Base-by-base conservation (phyloP, 1,140 invertebrate genomes). In the Vanessa atalanta region DNA sequence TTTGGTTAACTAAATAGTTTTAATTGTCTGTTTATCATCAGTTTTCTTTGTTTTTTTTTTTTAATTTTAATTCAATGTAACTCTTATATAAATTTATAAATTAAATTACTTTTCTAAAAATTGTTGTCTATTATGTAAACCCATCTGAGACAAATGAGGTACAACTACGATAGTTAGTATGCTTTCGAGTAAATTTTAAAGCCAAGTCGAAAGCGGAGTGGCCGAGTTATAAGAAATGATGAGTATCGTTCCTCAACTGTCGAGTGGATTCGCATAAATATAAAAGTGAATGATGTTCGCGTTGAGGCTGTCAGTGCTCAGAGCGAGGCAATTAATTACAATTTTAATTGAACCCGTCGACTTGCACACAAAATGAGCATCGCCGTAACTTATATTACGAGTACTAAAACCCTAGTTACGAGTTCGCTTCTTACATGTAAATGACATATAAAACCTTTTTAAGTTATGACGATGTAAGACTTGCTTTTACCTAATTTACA, bases 271-370 rank as follows among this genome's bases (percentile, higher is more conserved):
- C 86, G 87, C 87, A 87, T 90, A 88, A 87, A 88, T 86, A 88
- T 86, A 87, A 90, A 88, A 87, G 83, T 89, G 86, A 89, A 87
- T 88, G 88, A 90, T 91, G 86, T 78, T 82, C 83, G 64, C 82
- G 75, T 77, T 84, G 82, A 83, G 74, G 68, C 84, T 83, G 88
- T 89, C 90, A 87, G 83, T 81, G 78, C 82, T 83, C 72, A 73
- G 83, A 79, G 78, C 75, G 71, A 70, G 84, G 85, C 88, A 89
- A 90, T 92, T 89, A 92, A 90, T 92, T 90, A 88, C 79, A 84
- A 82, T 88, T 88, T 92, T 92, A 90, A 92, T 92, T 89, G 87
- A 88, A 87, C 80, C 79, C 80, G 87, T 85, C 84, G 75, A 84
- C 78, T 75, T 77, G 78, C 80, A 83, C 73, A 82, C 84, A 79